Evolutionary conservation across 2,888 invertebrate genomes (phyloP).

Genomic region (Cataglyphis rosenhaueri): DNA sequence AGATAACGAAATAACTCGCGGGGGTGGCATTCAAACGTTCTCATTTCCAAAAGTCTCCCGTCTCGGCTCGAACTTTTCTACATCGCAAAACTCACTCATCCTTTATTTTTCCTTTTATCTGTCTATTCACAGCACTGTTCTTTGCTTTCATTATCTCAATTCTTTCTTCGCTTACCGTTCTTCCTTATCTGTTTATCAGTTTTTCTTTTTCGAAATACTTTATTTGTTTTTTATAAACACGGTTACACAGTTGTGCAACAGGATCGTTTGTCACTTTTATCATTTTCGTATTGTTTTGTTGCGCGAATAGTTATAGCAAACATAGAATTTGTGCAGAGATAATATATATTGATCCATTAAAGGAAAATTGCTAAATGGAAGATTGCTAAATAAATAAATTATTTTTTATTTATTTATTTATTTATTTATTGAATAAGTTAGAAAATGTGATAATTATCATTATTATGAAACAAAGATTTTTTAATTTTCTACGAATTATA

Average conservation of each 20-base stretch:
- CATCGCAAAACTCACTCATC: slow-evolving; percentile 23
- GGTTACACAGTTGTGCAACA: slow-evolving; percentile 31
- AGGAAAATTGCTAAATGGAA: background rate
- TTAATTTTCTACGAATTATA: background rate
- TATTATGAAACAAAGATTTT: background rate
- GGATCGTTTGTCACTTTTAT: slow-evolving; percentile 59
- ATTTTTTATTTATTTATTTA: background rate
- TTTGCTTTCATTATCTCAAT: background rate
- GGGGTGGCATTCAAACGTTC: slow-evolving; percentile 80
- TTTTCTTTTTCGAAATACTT: slow-evolving; percentile 15
- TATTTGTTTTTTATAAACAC: slow-evolving; percentile 29
- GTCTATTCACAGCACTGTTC: background rate
- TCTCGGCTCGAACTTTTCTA: slow-evolving; percentile 46
- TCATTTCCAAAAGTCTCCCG: slow-evolving; percentile 78
- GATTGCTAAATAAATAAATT: background rate
- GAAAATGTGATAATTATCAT: background rate
- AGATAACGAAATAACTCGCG: slow-evolving; percentile 81
- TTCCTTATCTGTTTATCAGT: background rate
- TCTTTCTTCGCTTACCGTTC: background rate
- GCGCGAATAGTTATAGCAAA: background rate
- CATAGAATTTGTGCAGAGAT: background rate
- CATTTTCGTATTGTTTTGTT: slow-evolving; percentile 54
- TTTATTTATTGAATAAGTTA: slow-evolving; percentile 1
- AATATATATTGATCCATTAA: background rate
- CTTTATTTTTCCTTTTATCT: slow-evolving; percentile 1